Conservation (phyloP, 2,797 vertebrate species). For the Sebastes cheni region DNA sequence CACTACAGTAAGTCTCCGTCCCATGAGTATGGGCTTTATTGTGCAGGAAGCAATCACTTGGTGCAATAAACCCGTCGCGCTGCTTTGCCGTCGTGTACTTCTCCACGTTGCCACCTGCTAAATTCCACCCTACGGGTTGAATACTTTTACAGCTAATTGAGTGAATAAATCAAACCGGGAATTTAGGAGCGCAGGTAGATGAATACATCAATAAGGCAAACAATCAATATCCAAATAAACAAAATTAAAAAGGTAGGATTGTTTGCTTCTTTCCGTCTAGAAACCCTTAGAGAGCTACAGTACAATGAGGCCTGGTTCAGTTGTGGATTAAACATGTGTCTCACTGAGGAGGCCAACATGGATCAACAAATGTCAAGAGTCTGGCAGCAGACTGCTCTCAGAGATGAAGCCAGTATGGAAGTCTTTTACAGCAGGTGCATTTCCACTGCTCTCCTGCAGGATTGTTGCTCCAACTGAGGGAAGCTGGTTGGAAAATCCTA, state of each 20-base stretch:
- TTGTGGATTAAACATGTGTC: background rate
- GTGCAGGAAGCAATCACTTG: conserved; percentile 35
- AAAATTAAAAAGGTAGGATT: background rate
- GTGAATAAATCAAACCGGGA: conserved; percentile 11
- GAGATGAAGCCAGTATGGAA: background rate
- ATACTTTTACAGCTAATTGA: background rate
- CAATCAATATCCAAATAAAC: background rate
- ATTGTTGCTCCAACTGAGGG: background rate
- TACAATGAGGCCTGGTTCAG: background rate
- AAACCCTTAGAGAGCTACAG: background rate
- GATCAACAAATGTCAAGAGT: conserved; percentile 1
- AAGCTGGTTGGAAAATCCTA: background rate
- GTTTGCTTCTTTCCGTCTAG: too few relatives aligned
- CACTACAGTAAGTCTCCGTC: conserved; percentile 14
- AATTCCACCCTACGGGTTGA: conserved; percentile 2
- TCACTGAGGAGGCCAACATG: background rate
- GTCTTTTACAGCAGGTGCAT: background rate
- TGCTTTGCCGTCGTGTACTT: background rate
- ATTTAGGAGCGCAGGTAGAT: background rate
- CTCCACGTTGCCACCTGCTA: conserved; percentile 3
- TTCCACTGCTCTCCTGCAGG: background rate
- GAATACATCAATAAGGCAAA: background rate
- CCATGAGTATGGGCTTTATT: conserved; percentile 10
- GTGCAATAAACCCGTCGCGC: conserved; percentile 48
- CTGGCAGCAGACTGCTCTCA: background rate